A percentile compares a stretch with the other conserved stretches of the same genome.
Conservation (phyloP, 2,888 invertebrate species). For the Amblyjoppa fuscipennis region DNA sequence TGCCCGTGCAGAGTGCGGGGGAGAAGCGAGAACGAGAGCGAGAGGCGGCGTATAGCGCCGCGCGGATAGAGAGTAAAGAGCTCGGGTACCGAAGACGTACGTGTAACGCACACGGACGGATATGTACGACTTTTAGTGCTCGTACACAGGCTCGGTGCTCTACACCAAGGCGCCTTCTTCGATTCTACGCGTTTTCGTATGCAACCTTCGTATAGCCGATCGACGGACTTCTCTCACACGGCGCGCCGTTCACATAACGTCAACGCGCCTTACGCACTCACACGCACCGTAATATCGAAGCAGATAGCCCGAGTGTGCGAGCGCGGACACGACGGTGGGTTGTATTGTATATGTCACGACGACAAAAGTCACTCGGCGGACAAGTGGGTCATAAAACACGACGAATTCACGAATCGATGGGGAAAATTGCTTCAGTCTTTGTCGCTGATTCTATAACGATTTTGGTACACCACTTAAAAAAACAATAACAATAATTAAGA, state of each 20-base stretch:
- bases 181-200: slow-evolving; percentile 77
- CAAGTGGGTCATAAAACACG: slow-evolving; percentile 45
- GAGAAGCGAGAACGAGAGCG: slow-evolving; percentile 34
- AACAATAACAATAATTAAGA: too few relatives aligned
- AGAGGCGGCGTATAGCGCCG: slow-evolving; percentile 30
- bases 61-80: slow-evolving; percentile 5
- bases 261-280: slow-evolving; percentile 27
- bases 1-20: slow-evolving; percentile 45
- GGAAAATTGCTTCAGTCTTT: background rate
- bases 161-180: slow-evolving; percentile 31
- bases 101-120: slow-evolving; percentile 43
- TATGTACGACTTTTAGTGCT: background rate
- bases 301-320: background rate
- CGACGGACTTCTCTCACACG: slow-evolving; percentile 56
- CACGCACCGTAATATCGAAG: slow-evolving; percentile 33
- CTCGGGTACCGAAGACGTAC: slow-evolving; percentile 31
- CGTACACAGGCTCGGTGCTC: slow-evolving; percentile 4
- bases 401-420: slow-evolving; percentile 33
- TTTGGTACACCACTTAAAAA: background rate
- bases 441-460: background rate
- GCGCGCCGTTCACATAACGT: slow-evolving; percentile 52
- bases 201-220: slow-evolving; percentile 79
- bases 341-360: slow-evolving; percentile 10
- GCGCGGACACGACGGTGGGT: background rate
- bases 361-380: slow-evolving; percentile 5